Evolutionary conservation across 2,113 vertebrate genomes (phyloP).

Genomic region (Typhlomys cinereus): DNA sequence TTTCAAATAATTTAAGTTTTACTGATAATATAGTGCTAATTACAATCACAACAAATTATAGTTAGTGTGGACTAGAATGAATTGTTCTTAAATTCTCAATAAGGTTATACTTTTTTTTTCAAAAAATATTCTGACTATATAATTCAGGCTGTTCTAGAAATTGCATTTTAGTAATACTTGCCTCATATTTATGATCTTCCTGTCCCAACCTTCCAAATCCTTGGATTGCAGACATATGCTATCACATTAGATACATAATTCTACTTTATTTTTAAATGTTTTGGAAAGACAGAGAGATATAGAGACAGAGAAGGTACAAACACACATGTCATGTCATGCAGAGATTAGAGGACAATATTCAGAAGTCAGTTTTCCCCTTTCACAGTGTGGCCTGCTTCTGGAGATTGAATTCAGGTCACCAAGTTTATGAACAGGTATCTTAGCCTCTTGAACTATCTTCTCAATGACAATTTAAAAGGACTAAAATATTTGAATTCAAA

Average conservation of each 20-base stretch:
- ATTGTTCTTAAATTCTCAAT: neutral
- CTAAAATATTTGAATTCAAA: constrained; percentile 28
- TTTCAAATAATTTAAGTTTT: constrained; percentile 1
- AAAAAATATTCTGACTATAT: neutral
- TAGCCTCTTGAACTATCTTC: no score
- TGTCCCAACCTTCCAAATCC: neutral
- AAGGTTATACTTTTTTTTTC: neutral
- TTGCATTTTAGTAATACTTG: neutral
- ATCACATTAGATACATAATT: neutral
- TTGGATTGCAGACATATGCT: neutral
- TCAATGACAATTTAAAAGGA: constrained; percentile 20
- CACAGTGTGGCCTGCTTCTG: no score
- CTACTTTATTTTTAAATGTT: no score
- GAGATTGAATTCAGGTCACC: no score
- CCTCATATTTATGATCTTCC: neutral
- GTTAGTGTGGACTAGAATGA: neutral
- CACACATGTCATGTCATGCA: no score
- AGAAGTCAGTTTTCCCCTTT: no score
- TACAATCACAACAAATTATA: neutral
- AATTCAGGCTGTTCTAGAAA: neutral
- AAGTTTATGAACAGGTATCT: no score
- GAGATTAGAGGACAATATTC: no score
- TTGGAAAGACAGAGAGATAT: no score
- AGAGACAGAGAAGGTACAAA: no score
- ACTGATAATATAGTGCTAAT: constrained; percentile 22